phyloP scores from a whole-genome alignment of 2,113 vertebrate species.

The Terrapene triunguis region DNA sequence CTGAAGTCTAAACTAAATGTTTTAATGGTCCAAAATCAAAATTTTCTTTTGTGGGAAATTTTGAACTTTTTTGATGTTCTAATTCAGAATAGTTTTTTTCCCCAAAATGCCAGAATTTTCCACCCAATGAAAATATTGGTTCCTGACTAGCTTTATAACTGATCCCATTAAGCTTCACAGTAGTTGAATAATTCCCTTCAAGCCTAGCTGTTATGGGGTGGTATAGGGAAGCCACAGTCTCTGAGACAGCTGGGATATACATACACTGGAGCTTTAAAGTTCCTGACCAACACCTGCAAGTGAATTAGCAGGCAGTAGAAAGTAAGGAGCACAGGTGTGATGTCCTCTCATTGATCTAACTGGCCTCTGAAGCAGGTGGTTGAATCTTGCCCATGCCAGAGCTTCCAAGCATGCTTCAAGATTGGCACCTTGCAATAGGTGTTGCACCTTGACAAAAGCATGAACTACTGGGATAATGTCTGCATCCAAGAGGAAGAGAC shows the following conservation, averaged over 20 bases:
- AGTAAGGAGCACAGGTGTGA: not conserved
- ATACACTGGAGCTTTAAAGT: not conserved
- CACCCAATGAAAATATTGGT: not conserved
- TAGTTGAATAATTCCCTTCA: not conserved
- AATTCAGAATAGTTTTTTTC: not conserved
- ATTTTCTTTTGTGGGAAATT: not conserved
- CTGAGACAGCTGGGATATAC: not conserved
- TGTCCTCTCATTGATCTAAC: not conserved
- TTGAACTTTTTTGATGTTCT: accelerated
- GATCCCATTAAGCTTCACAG: not conserved
- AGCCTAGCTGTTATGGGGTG: not conserved
- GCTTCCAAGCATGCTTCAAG: not conserved
- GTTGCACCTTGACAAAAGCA: not conserved
- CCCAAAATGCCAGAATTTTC: not conserved
- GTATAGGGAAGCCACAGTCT: not conserved
- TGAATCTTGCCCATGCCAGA: not conserved
- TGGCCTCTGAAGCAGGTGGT: not conserved
- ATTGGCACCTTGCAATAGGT: not conserved
- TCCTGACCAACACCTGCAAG: not conserved
- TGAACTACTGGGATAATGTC: not conserved
- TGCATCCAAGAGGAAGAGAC: not conserved
- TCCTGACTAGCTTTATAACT: not conserved
- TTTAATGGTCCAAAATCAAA: not conserved
- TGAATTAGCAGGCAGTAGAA: not conserved
- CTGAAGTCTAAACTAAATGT: not conserved